Conservation (phyloP, 2,888 invertebrate species). For the Callinectes sapidus region DNA sequence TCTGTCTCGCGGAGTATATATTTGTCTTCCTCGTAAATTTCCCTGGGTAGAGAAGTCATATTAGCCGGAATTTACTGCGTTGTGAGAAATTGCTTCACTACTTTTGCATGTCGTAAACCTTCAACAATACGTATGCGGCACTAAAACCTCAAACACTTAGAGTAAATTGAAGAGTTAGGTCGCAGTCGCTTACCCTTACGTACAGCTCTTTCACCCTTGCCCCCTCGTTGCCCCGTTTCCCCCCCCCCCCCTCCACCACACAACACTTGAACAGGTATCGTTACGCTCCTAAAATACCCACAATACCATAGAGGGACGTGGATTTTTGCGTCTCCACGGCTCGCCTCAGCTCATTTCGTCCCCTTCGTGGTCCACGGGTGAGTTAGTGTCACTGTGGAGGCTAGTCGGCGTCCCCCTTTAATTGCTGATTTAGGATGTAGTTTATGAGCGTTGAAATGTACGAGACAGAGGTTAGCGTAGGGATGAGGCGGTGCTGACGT, state of each 20-base stretch:
- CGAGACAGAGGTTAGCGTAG: neutral
- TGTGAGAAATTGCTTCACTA: conserved; percentile 17
- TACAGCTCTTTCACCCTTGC: too few relatives aligned
- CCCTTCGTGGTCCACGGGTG: neutral
- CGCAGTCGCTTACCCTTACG: neutral
- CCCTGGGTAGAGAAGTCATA: neutral
- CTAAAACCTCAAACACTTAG: neutral
- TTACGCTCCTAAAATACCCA: neutral
- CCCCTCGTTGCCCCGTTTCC: too few relatives aligned
- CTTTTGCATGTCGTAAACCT: neutral
- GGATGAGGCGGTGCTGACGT: neutral
- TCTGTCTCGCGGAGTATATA: neutral
- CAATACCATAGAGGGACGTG: neutral
- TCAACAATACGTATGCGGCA: conserved; percentile 6
- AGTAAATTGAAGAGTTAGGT: neutral
- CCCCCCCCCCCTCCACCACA: neutral
- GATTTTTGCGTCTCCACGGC: neutral
- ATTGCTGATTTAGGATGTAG: neutral
- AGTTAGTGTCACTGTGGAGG: neutral
- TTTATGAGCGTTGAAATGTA: neutral
- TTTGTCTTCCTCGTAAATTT: neutral
- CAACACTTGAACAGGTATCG: neutral
- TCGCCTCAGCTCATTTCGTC: neutral
- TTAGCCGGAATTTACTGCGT: neutral
- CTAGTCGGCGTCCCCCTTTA: neutral